Percentiles rank a stretch among this genome's conserved stretches.
Evolutionary conservation across 2,888 invertebrate genomes (phyloP).

Genomic region (Melanostoma mellinum): DNA sequence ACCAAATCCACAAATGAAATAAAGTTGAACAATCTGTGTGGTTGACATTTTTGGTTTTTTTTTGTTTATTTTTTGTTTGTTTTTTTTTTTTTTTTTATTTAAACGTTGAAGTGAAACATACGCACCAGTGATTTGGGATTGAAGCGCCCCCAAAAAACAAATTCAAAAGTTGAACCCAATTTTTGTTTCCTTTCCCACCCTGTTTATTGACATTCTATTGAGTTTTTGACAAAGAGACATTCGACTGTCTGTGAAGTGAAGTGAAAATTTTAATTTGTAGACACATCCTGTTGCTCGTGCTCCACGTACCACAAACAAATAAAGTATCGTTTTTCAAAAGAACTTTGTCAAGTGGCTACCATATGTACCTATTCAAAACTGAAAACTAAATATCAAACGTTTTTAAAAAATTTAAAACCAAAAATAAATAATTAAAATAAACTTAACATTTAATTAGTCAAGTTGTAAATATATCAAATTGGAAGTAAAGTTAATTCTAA

Average conservation of each 20-base stretch:
- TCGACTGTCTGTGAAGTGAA: neutral
- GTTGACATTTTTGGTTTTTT: conserved; percentile 35
- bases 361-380: conserved; percentile 53
- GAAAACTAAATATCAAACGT: neutral
- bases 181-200: conserved; percentile 24
- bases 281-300: conserved; percentile 58
- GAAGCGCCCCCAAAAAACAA: conserved; percentile 1
- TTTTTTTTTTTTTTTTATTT: conserved; percentile 7
- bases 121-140: conserved; percentile 6
- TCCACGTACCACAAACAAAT: conserved; percentile 1
- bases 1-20: conserved; percentile 51
- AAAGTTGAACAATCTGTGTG: conserved; percentile 23
- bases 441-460: conserved; percentile 34
- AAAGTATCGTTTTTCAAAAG: conserved; percentile 21
- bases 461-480: conserved; percentile 60
- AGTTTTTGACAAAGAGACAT: conserved; percentile 15
- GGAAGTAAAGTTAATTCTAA: conserved; percentile 69
- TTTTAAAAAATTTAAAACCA: conserved; percentile 6
- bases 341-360: conserved; percentile 53
- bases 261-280: conserved; percentile 5
- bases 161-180: conserved; percentile 1
- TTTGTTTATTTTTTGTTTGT: neutral
- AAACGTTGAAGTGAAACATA: neutral
- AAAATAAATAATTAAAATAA: conserved; percentile 18
- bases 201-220: conserved; percentile 4